A percentile compares a stretch with the other conserved stretches of the same genome.
phyloP scores from a whole-genome alignment of 2,797 vertebrate species.

The Pelochelys cantorii region DNA sequence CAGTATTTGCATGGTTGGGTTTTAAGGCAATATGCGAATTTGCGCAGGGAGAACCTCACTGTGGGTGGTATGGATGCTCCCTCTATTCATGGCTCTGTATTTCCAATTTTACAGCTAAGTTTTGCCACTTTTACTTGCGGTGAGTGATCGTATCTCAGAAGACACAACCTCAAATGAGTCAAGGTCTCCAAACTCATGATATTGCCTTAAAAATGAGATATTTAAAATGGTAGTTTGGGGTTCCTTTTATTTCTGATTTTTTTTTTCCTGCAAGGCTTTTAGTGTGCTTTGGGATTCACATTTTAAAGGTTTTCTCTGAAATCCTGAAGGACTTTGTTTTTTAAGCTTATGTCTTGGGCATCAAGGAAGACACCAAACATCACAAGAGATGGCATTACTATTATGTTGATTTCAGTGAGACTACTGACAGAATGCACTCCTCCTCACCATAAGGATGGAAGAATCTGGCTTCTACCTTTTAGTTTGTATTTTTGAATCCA shows the following conservation, averaged over 20 bases:
- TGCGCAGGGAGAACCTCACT: background rate
- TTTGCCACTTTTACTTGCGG: background rate
- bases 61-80: no score
- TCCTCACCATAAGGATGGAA: background rate
- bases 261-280: background rate
- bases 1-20: no score
- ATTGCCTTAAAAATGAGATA: background rate
- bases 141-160: background rate
- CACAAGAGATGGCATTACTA: background rate
- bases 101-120: background rate
- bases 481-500: background rate
- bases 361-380: background rate
- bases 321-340: background rate
- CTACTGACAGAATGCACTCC: background rate
- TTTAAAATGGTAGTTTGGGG: background rate
- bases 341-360: no score
- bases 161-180: background rate
- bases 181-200: no score
- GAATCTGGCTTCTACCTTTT: background rate
- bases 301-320: background rate
- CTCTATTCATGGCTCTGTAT: background rate
- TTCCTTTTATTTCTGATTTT: background rate
- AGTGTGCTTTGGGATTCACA: background rate
- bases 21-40: background rate
- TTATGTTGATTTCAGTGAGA: background rate